Percentiles rank a stretch among this genome's conserved stretches.
Evolutionary conservation across 64 coral and sea anemone genomes (phyloP).

Genomic region (Actinia equina): DNA sequence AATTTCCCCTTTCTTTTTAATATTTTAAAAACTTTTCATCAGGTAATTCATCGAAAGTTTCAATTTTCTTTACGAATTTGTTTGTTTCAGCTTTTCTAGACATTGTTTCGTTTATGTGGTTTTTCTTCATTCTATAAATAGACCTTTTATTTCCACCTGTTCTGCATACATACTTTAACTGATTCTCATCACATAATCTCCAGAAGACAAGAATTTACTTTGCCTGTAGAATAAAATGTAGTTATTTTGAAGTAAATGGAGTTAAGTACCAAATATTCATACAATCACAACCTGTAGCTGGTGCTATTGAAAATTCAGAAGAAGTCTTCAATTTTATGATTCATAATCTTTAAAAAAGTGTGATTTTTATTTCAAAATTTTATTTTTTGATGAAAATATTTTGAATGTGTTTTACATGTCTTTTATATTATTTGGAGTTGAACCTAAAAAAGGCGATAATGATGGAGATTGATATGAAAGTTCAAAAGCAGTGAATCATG

Average conservation of each 20-base stretch:
- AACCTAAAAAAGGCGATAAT: neutral
- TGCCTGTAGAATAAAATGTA: neutral
- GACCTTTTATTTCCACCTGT: neutral
- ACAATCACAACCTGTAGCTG: neutral
- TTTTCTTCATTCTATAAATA: conserved; percentile 12
- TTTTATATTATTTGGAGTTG: neutral
- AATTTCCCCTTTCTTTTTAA: neutral
- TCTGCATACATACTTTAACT: neutral
- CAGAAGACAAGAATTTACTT: neutral
- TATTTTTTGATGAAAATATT: neutral
- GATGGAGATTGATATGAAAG: neutral
- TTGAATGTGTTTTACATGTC: neutral
- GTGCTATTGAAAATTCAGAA: neutral
- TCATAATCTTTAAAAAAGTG: neutral
- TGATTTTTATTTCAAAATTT: neutral
- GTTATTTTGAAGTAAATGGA: neutral
- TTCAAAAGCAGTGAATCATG: no score
- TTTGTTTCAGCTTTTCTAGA: conserved; percentile 13
- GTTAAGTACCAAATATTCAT: neutral
- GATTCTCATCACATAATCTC: neutral
- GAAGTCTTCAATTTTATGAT: neutral
- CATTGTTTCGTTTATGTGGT: conserved; percentile 7
- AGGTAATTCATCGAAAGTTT: no score
- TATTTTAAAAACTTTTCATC: neutral
- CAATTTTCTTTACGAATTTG: neutral